Evolutionary conservation across 2,888 invertebrate species (phyloP), one percentile per base, ranked within the genome.

Genomic region (Ichneumoninae sp.): DNA sequence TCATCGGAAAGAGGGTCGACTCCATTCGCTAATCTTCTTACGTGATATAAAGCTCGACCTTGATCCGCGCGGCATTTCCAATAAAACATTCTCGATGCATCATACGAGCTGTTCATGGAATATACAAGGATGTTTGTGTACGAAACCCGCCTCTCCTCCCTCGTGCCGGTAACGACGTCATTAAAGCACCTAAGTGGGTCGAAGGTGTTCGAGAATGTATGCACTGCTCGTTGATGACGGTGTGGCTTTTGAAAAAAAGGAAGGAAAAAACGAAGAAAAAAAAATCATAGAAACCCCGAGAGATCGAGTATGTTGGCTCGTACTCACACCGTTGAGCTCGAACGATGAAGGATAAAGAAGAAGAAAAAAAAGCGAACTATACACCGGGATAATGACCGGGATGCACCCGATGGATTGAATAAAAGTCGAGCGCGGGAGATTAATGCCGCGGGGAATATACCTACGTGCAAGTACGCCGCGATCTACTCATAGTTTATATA

Each of bases 371-470:
- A 77, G 10, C 40, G 44, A 47, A 36, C 54, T 76, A 69, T 72
- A 81, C 71, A 71, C 80, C 54, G 50, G 84, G 83, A 84, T 86
- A 86, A 86, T 86, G 81, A 86, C 80, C 78, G 83, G 75, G 85
- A 85, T 85, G 85, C 83, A 78, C 79, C 81, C 80, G 82, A 82
- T 79, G 75, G 86, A 86, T 84, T 86, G 84, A 84, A 84, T 86
- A 84, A 80, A 84, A 87, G 78, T 86, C 84, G 81, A 87, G 70
- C 72, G 75, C 81, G 72, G 79, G 81, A 87, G 82, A 87, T 87
- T 87, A 87, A 87, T 86, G 83, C 80, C 78, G 44, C 50, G 62
- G 70, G 78, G 70, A 66, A 69, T 69, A 52, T 44, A 52, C 47
- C 36, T 57, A 75, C 22, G 40, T 50, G 26, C 22, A 75, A 69